Evolutionary conservation across 2,888 invertebrate genomes (phyloP).

Genomic region (Cenopis cana): DNA sequence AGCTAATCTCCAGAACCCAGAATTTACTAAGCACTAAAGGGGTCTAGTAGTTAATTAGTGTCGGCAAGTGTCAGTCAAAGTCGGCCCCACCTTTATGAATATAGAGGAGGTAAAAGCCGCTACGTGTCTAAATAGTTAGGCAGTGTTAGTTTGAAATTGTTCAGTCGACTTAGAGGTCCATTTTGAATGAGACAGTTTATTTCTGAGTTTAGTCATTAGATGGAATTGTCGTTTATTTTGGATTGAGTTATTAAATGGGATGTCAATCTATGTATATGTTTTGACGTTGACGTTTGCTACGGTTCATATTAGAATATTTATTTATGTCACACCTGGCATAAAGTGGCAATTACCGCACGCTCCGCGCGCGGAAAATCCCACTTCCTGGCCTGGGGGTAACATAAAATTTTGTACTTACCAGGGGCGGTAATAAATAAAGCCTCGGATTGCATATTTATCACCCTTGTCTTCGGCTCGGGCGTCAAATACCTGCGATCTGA

Average conservation of each 20-base stretch:
- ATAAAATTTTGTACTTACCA: no score
- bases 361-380: no score
- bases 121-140: conserved; percentile 35
- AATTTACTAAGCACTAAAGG: conserved; percentile 20
- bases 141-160: conserved; percentile 25
- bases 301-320: background rate
- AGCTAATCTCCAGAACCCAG: conserved; percentile 26
- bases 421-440: no score
- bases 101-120: conserved; percentile 37
- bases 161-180: conserved; percentile 18
- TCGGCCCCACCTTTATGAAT: conserved; percentile 38
- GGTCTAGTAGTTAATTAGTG: conserved; percentile 39
- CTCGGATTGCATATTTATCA: no score
- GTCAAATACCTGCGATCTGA: no score
- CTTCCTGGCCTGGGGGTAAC: no score
- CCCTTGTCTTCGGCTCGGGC: no score
- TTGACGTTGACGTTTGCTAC: background rate
- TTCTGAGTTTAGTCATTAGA: conserved; percentile 2
- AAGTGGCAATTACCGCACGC: no score
- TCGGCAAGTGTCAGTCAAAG: conserved; percentile 43
- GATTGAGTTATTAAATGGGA: conserved; percentile 6
- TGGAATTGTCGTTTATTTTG: background rate
- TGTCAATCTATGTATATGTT: background rate
- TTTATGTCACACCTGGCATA: no score
- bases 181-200: conserved; percentile 18